Evolutionary conservation across 2,113 vertebrate genomes (phyloP).

Genomic region (Marmota monax): DNA sequence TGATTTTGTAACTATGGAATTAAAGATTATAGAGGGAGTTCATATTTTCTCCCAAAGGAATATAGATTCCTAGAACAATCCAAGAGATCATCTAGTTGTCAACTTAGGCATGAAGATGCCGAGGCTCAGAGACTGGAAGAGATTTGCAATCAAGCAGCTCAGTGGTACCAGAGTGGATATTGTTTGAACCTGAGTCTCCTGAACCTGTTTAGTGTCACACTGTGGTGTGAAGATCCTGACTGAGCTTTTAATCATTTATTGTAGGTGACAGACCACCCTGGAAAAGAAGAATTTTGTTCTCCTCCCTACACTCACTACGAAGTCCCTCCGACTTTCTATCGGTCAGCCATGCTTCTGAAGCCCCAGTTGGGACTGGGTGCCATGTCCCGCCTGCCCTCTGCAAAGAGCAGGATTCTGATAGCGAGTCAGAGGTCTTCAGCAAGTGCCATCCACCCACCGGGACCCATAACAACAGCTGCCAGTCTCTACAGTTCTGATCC

Average conservation of each 20-base stretch:
- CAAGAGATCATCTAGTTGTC: not conserved
- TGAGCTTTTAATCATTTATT: constrained; percentile 46
- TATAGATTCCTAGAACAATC: not conserved
- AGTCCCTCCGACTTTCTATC: constrained; percentile 89
- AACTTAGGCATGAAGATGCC: not conserved
- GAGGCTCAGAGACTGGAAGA: not conserved
- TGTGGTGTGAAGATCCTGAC: not conserved
- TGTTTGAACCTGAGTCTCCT: no score
- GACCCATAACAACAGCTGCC: constrained; percentile 86
- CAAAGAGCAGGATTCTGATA: constrained; percentile 92
- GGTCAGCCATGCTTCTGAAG: constrained; percentile 93
- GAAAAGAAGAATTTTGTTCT: constrained; percentile 89
- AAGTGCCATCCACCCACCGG: constrained; percentile 89
- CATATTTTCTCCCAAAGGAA: not conserved
- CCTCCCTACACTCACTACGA: constrained; percentile 87
- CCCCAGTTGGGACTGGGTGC: constrained; percentile 96
- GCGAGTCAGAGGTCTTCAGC: constrained; percentile 91
- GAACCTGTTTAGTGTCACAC: not conserved
- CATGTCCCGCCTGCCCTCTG: constrained; percentile 91
- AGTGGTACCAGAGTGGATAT: fast-evolving
- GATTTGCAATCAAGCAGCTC: not conserved
- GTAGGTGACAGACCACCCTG: constrained; percentile 87
- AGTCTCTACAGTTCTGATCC: constrained; percentile 87
- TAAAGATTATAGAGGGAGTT: not conserved
- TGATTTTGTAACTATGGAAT: not conserved